Percentiles rank a stretch among this genome's conserved stretches.
Evolutionary conservation across 2,888 invertebrate species (phyloP).

Genomic region (Ryuthela nishihirai): DNA sequence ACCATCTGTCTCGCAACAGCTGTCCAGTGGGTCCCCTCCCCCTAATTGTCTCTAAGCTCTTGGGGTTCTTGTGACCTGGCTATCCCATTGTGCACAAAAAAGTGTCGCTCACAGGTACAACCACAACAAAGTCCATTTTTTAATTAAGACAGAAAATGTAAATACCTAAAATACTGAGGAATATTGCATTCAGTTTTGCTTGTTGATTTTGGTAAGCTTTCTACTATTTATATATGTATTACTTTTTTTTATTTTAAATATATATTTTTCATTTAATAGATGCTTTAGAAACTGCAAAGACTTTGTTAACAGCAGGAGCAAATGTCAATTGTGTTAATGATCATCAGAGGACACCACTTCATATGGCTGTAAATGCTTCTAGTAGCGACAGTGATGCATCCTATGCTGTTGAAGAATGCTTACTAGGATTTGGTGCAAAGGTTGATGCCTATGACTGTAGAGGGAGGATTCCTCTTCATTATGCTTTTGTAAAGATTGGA

Average conservation of each 20-base stretch:
- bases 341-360: slow-evolving; percentile 52
- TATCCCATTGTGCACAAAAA: too few relatives aligned
- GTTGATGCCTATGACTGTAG: slow-evolving; percentile 48
- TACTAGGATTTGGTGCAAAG: slow-evolving; percentile 51
- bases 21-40: too few relatives aligned
- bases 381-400: slow-evolving; percentile 51
- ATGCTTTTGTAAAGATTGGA: slow-evolving; percentile 52
- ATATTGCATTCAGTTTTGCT: too few relatives aligned
- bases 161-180: too few relatives aligned
- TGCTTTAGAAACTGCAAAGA: slow-evolving; percentile 44
- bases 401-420: slow-evolving; percentile 53
- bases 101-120: too few relatives aligned
- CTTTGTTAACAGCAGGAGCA: slow-evolving; percentile 47
- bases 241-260: not conserved
- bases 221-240: too few relatives aligned
- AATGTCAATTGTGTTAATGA: slow-evolving; percentile 44
- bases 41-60: too few relatives aligned
- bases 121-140: too few relatives aligned
- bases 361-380: slow-evolving; percentile 52
- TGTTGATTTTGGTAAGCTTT: too few relatives aligned
- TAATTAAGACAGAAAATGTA: too few relatives aligned
- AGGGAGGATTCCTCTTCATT: slow-evolving; percentile 53
- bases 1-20: too few relatives aligned
- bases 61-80: too few relatives aligned
- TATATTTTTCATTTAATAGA: slow-evolving; percentile 11